Percentiles rank a stretch among this genome's conserved stretches.
Evolutionary conservation across 2,797 vertebrate genomes (phyloP).

Genomic region (Enteromius radiatus): DNA sequence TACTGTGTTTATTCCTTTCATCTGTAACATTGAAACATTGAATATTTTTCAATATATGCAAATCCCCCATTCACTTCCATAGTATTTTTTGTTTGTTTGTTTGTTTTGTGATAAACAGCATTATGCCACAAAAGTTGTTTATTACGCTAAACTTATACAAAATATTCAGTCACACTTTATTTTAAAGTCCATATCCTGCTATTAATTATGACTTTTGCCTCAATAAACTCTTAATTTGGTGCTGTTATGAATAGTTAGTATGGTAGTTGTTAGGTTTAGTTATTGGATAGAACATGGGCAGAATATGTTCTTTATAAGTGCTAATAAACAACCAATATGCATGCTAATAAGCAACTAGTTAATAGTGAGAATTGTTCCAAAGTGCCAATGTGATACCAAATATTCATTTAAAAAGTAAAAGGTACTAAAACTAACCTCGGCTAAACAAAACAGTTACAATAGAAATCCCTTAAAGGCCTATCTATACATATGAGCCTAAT

Average conservation of each 20-base stretch:
- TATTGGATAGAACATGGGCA: background rate
- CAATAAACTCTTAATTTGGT: background rate
- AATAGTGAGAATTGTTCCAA: background rate
- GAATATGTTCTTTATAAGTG: background rate
- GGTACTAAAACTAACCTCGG: background rate
- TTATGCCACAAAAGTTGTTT: background rate
- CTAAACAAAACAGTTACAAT: background rate
- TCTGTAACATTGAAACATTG: background rate
- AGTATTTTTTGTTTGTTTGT: background rate
- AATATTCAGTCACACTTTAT: background rate
- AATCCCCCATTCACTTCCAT: background rate
- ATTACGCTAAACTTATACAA: background rate
- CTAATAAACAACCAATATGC: background rate
- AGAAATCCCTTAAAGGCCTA: background rate
- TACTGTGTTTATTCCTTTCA: background rate
- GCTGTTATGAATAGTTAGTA: background rate
- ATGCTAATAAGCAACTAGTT: background rate
- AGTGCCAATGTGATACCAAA: background rate
- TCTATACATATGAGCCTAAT: background rate
- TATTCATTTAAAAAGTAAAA: conserved; percentile 1
- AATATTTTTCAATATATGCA: background rate
- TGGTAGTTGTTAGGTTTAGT: background rate
- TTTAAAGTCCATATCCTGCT: background rate
- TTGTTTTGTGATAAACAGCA: background rate
- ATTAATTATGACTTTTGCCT: background rate